These are phyloP conservation scores for Vandiemenella viatica DNA, from an alignment of 2,888 invertebrate species.

Conservation along the genomic window DNA sequence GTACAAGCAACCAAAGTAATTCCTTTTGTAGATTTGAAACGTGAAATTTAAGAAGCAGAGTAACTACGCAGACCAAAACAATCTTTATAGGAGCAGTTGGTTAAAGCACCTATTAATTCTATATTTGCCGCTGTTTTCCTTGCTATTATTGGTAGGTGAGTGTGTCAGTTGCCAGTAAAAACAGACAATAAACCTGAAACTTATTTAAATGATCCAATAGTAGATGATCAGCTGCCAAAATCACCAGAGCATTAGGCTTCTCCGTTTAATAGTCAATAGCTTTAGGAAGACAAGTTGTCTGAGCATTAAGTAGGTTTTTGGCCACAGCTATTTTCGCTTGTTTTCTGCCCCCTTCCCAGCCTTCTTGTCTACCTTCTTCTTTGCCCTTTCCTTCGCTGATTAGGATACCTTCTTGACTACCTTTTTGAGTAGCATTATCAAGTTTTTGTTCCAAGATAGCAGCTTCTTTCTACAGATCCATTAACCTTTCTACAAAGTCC, in stretches of 20 bases:
- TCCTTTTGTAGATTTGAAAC: constrained; percentile 15
- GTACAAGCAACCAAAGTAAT: constrained; percentile 16
- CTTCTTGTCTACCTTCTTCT: background rate
- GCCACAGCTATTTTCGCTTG: constrained; percentile 12
- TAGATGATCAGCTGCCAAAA: constrained; percentile 8
- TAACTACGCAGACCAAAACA: constrained; percentile 7
- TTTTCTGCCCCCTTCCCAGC: background rate
- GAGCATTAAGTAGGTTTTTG: constrained; percentile 15
- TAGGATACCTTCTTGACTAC: background rate
- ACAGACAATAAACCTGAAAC: background rate
- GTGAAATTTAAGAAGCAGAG: constrained; percentile 15
- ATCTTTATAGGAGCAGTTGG: constrained; percentile 2
- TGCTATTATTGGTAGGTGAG: background rate
- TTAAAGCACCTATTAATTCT: constrained; percentile 4
- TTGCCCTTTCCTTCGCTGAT: background rate
- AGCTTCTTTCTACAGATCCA: too few relatives aligned
- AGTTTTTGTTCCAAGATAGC: background rate
- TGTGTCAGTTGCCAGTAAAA: background rate
- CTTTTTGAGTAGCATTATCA: constrained; percentile 1
- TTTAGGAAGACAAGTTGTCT: constrained; percentile 13
- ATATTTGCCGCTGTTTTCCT: constrained; percentile 1
- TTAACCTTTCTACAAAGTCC: too few relatives aligned
- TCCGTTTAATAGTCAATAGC: constrained; percentile 2
- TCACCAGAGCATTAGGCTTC: constrained; percentile 3
- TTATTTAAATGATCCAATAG: constrained; percentile 7